phyloP scores from a whole-genome alignment of 37 sponge, comb jelly and placozoan species.

The Crambe crambe region DNA sequence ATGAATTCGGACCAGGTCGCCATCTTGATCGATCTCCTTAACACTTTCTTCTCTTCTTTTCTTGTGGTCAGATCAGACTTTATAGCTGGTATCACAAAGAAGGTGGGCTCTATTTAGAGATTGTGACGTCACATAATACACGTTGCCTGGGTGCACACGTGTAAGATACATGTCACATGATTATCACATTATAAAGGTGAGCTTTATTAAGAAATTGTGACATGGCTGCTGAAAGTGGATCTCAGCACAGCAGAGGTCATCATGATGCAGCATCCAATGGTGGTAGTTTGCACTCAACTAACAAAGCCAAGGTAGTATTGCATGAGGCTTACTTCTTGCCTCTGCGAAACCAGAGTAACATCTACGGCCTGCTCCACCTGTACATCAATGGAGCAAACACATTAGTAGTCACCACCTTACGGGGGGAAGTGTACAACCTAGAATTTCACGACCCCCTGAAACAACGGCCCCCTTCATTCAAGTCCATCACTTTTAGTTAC shows the following conservation, averaged over 20 bases:
- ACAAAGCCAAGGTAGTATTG: conserved; percentile 1
- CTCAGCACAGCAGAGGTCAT: neutral
- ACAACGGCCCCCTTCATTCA: conserved; percentile 38
- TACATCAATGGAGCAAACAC: conserved; percentile 28
- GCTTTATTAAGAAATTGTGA: too few relatives aligned
- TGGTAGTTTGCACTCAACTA: neutral
- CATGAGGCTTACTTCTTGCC: conserved; percentile 66
- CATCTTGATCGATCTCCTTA: conserved; percentile 35
- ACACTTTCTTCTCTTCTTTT: neutral
- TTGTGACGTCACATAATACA: conserved; percentile 57
- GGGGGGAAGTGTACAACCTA: conserved; percentile 54
- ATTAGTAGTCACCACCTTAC: conserved; percentile 53
- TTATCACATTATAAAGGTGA: too few relatives aligned
- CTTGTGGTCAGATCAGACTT: neutral
- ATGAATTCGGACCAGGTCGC: conserved; percentile 94
- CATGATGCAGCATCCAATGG: neutral
- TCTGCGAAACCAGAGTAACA: conserved; percentile 53
- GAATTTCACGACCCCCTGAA: conserved; percentile 33
- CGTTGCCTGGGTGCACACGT: conserved; percentile 6
- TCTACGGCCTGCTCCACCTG: conserved; percentile 48
- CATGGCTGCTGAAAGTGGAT: neutral
- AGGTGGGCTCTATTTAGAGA: conserved; percentile 26
- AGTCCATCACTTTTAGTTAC: conserved; percentile 50
- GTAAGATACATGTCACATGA: too few relatives aligned
- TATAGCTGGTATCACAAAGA: neutral